Conservation (phyloP, 2,797 vertebrate species). For the Fundulus diaphanus region DNA sequence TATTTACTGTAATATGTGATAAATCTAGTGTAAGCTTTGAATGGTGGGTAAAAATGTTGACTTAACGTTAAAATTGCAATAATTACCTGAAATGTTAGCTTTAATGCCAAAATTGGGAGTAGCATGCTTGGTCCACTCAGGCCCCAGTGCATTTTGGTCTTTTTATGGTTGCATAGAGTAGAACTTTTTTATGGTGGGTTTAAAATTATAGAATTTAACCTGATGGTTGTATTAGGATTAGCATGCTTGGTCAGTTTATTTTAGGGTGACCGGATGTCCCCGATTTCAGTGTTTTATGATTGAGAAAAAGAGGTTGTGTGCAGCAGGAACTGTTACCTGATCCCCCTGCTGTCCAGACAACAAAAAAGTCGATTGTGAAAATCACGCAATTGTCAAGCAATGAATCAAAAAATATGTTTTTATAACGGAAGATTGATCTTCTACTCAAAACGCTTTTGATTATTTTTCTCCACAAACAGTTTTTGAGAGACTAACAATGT, state of each 20-base stretch:
- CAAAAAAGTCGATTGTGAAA: too few species aligned
- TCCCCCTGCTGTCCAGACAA: too few species aligned
- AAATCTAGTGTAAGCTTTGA: background rate
- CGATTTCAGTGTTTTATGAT: too few species aligned
- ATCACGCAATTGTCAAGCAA: too few species aligned
- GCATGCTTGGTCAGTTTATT: background rate
- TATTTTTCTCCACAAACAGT: slow-evolving; percentile 9
- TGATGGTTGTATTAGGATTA: background rate
- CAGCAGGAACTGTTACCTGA: too few species aligned
- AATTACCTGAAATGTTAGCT: background rate
- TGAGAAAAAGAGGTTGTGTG: too few species aligned
- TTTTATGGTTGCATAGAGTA: background rate
- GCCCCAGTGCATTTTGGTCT: background rate
- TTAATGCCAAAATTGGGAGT: background rate
- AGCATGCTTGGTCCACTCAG: background rate
- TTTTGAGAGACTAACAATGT: slow-evolving; percentile 33
- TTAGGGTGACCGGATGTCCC: too few species aligned
- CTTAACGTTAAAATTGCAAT: background rate
- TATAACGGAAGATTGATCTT: background rate
- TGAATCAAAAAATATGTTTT: background rate
- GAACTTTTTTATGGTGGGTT: background rate
- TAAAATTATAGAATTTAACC: background rate
- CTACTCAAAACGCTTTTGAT: background rate
- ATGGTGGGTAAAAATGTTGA: background rate
- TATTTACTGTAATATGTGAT: background rate